Conservation (phyloP, 2,888 invertebrate genomes). For the Agelastica alni region DNA sequence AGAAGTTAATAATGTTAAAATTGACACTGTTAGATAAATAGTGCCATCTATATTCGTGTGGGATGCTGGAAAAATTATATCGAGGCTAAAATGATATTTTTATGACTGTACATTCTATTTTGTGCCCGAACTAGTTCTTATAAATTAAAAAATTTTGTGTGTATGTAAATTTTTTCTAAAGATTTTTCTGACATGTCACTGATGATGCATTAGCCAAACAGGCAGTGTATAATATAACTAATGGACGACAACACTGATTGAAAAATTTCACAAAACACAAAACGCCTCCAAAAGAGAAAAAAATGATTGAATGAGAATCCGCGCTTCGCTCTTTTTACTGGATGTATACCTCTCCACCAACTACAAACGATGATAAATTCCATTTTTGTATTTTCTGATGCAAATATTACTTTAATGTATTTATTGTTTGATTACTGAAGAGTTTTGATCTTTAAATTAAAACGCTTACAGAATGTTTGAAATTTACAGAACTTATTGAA, state of each 20-base stretch:
- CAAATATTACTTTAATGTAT: constrained; percentile 7
- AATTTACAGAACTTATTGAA: background rate
- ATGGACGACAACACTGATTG: constrained; percentile 58
- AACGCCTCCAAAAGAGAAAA: constrained; percentile 49
- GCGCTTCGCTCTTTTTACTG: constrained; percentile 33
- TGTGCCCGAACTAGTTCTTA: too few relatives aligned
- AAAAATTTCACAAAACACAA: constrained; percentile 56
- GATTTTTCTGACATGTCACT: constrained; percentile 10
- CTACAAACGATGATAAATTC: constrained; percentile 33
- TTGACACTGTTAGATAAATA: too few relatives aligned
- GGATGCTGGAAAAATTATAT: too few relatives aligned
- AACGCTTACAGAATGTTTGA: background rate
- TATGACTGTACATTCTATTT: too few relatives aligned
- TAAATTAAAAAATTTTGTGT: too few relatives aligned
- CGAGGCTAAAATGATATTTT: too few relatives aligned
- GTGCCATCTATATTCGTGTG: too few relatives aligned
- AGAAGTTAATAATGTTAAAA: too few relatives aligned
- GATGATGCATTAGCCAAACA: constrained; percentile 54
- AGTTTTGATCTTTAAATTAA: constrained; percentile 2
- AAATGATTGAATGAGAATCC: constrained; percentile 53
- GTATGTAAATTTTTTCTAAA: too few relatives aligned
- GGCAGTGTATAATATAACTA: constrained; percentile 56
- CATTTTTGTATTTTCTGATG: constrained; percentile 23
- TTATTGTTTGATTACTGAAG: background rate
- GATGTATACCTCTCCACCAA: constrained; percentile 12